These are phyloP conservation scores for Micrastur ruficollis DNA, from an alignment of 2,797 vertebrate species.

Conservation along the genomic window DNA sequence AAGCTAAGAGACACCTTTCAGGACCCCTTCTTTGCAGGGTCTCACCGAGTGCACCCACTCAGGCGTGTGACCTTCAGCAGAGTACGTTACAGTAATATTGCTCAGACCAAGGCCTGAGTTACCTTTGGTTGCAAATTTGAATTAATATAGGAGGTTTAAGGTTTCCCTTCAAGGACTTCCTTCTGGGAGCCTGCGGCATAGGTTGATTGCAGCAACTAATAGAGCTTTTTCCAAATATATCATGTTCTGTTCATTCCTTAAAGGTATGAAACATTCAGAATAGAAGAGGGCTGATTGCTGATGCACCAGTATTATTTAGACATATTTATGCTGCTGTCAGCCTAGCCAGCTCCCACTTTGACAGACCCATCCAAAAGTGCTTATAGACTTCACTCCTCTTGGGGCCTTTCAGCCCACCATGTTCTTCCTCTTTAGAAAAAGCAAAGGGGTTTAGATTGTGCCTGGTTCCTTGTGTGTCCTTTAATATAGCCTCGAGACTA, in stretches of 20 bases:
- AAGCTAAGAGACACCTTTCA: neutral
- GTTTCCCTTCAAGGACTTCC: neutral
- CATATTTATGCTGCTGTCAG: neutral
- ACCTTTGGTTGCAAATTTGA: neutral
- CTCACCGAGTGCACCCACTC: neutral
- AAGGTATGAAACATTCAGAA: neutral
- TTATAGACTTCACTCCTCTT: neutral
- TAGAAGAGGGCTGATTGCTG: neutral
- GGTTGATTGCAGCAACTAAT: neutral
- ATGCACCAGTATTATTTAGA: neutral
- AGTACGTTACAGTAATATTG: fast-evolving
- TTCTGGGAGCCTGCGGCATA: neutral
- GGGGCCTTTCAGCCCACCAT: neutral
- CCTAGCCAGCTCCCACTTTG: neutral
- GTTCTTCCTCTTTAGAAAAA: neutral
- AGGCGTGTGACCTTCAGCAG: neutral
- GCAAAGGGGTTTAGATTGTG: neutral
- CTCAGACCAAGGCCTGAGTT: neutral
- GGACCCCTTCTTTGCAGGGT: neutral
- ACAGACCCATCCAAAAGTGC: neutral
- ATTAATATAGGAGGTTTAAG: neutral
- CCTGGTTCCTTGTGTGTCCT: neutral
- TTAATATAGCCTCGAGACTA: neutral
- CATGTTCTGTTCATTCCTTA: neutral
- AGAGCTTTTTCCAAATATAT: neutral